Evolutionary conservation across 1,140 invertebrate species (phyloP), one percentile per base, ranked within the genome.

Genomic region (Cydia splendana): DNA sequence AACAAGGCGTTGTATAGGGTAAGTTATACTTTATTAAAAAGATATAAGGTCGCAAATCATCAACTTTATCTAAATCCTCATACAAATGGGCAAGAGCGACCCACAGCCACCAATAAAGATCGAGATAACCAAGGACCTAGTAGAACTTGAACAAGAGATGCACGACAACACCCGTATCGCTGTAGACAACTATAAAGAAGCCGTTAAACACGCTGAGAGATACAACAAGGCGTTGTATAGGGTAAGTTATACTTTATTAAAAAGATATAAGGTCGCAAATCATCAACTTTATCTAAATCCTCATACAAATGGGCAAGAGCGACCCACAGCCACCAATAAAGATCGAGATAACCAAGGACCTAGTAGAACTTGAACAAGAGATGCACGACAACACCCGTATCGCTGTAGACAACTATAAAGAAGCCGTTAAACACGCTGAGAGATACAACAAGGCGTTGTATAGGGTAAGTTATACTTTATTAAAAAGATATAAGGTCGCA

Each of bases 301-400:
- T n/a, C n/a, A n/a, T 28, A 3, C 3, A 3, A 28, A 28, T 28
- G 6, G 91, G 91, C 28, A 85, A 88, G 65, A 88, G 90, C 24
- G 85, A 87, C 6, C 89, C 89, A 0, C 75, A 81, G 1, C 7
- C 57, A 1, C 3, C 3, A 28, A 28, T 82, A 0, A 75, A 80
- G 0, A 81, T 89, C 1, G 84, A 80, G 7, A 89, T 93, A n/a
- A 90, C 91, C 3, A 91, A 90, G 34, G 88, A 91, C 74, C 85
- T 91, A 84, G 87, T 93, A 20, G 89, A 90, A 42, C 12, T 91
- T 3, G 91, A 93, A 65, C 89, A 90, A 10, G 90, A 93, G 0
- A 91, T 93, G 91, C 90, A 91, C 76, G 90, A 91, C 65, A 88
- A 90, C 77, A 91, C 88, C 0, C 90, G 88, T 48, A n/a, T 84